Conservation (phyloP, 2,797 vertebrate species). For the Thunnus albacares region DNA sequence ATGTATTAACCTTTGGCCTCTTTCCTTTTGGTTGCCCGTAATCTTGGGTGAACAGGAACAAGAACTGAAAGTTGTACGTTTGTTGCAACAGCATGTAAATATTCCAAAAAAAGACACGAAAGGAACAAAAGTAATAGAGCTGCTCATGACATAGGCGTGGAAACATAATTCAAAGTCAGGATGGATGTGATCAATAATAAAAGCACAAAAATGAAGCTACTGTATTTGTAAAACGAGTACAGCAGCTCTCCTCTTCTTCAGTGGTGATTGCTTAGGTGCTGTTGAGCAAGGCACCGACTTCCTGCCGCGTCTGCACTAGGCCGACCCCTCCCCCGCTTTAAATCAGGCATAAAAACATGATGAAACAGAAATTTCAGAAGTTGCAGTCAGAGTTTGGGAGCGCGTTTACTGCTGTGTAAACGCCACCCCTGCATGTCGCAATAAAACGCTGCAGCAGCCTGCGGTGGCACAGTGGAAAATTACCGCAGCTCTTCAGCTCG, state of each 20-base stretch:
- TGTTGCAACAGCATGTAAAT: too few relatives aligned
- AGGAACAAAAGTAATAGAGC: too few relatives aligned
- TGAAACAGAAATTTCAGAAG: slow-evolving; percentile 31
- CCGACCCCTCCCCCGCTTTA: background rate
- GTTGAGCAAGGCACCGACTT: background rate
- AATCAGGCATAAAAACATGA: slow-evolving; percentile 14
- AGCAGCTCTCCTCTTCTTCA: too few relatives aligned
- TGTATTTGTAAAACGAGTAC: too few relatives aligned
- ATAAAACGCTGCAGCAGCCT: slow-evolving; percentile 66
- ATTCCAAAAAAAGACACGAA: too few relatives aligned
- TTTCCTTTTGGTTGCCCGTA: too few relatives aligned
- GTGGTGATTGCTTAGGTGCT: background rate
- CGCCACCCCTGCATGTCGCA: slow-evolving; percentile 68
- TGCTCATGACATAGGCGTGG: too few relatives aligned
- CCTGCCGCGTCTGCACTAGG: background rate
- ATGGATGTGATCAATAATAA: too few relatives aligned
- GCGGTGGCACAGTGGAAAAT: slow-evolving; percentile 64
- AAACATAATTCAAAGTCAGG: too few relatives aligned
- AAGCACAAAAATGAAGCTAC: too few relatives aligned
- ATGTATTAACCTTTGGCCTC: background rate
- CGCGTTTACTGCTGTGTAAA: slow-evolving; percentile 66
- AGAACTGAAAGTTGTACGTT: too few relatives aligned
- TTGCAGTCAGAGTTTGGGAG: slow-evolving; percentile 33
- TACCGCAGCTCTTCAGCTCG: slow-evolving; percentile 40
- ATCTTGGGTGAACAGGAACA: too few relatives aligned